Evolutionary conservation across 2,888 invertebrate species (phyloP).

Genomic region (Hypomecis atomaria): DNA sequence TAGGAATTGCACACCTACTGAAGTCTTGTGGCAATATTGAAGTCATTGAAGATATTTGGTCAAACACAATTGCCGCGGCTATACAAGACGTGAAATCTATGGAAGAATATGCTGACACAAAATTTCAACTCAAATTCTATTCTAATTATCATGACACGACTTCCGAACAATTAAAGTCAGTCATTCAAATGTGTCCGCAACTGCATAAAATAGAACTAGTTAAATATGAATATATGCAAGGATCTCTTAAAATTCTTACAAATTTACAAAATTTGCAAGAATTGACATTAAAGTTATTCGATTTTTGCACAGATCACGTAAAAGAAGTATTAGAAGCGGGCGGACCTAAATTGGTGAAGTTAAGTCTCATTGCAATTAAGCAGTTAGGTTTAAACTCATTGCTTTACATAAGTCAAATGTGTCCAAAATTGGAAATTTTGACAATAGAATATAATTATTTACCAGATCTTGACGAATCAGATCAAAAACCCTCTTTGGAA

Average conservation of each 20-base stretch:
- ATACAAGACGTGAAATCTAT: neutral
- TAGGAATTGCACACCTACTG: neutral
- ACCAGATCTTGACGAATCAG: too few relatives aligned
- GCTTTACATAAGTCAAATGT: neutral
- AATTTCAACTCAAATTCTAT: neutral
- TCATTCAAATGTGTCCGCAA: conserved; percentile 1
- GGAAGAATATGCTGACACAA: neutral
- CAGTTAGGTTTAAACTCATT: neutral
- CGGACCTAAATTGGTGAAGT: neutral
- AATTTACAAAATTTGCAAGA: neutral
- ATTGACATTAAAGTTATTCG: neutral
- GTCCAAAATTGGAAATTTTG: conserved; percentile 1
- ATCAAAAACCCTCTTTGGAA: neutral
- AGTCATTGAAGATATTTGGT: neutral
- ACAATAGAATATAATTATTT: neutral
- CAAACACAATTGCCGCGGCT: neutral
- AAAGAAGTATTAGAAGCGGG: neutral
- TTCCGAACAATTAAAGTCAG: neutral
- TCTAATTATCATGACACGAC: neutral
- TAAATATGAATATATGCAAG: neutral
- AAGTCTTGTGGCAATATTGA: neutral
- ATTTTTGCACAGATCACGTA: conserved; percentile 1
- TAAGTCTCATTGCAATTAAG: neutral
- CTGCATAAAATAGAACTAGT: neutral
- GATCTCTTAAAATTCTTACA: neutral